phyloP scores from a whole-genome alignment of 1,140 invertebrate genomes.

The Drosophila varians region DNA sequence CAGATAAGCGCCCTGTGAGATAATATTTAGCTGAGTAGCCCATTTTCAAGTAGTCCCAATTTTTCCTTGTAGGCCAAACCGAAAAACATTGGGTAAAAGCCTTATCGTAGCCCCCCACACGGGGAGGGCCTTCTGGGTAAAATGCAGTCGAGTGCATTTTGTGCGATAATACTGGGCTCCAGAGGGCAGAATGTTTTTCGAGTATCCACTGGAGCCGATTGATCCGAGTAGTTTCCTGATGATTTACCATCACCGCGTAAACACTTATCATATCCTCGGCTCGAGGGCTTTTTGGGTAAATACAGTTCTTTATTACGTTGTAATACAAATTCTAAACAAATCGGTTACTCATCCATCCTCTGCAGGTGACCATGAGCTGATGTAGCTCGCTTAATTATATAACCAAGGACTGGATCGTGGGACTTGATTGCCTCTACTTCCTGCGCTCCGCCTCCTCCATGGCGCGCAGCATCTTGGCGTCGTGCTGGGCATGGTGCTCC shows the following conservation, averaged over 20 bases:
- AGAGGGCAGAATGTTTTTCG: constrained; percentile 13
- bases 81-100: constrained; percentile 17
- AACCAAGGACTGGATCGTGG: constrained; percentile 25
- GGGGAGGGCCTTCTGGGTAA: constrained; percentile 1
- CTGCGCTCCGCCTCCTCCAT: constrained; percentile 82
- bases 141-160: constrained; percentile 16
- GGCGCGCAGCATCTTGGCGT: constrained; percentile 80
- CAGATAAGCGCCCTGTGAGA: constrained; percentile 24
- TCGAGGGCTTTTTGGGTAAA: constrained; percentile 26
- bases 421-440: constrained; percentile 32
- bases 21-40: constrained; percentile 10
- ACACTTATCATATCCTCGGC: constrained; percentile 28
- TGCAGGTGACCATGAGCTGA: not conserved
- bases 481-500: constrained; percentile 85
- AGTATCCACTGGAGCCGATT: constrained; percentile 24
- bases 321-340: constrained; percentile 17
- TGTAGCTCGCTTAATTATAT: constrained; percentile 43
- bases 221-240: constrained; percentile 24
- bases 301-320: constrained; percentile 40
- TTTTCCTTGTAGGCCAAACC: constrained; percentile 12
- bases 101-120: constrained; percentile 17
- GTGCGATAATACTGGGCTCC: constrained; percentile 12
- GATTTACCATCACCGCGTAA: constrained; percentile 26
- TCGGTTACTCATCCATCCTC: constrained; percentile 25
- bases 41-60: constrained; percentile 20